phyloP scores from a whole-genome alignment of 2,888 invertebrate genomes.

The Calameuta idolon region DNA sequence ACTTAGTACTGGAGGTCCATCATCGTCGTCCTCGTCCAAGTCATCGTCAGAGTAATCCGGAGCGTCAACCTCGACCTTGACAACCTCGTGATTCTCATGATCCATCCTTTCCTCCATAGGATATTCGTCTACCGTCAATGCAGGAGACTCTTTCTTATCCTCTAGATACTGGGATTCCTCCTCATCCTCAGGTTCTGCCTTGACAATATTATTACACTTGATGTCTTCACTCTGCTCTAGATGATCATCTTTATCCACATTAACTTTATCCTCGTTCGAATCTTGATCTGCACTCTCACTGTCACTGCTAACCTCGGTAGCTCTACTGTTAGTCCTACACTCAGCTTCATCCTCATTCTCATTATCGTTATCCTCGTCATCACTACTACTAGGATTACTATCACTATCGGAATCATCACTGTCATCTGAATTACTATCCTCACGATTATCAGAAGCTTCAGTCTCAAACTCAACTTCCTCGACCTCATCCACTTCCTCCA shows the following conservation, averaged over 20 bases:
- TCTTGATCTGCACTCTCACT: conserved; percentile 32
- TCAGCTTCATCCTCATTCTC: conserved; percentile 35
- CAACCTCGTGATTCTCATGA: not conserved
- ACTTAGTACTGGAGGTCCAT: conserved; percentile 60
- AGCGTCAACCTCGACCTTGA: not conserved
- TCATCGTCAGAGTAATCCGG: not conserved
- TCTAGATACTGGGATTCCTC: conserved; percentile 12
- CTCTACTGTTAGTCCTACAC: conserved; percentile 41
- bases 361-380: conserved; percentile 37
- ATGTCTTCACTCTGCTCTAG: conserved; percentile 30
- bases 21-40: conserved; percentile 53
- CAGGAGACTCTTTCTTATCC: not conserved
- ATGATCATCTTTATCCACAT: conserved; percentile 25
- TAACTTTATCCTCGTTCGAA: conserved; percentile 30
- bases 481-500: conserved; percentile 26
- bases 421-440: conserved; percentile 41
- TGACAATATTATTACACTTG: conserved; percentile 14
- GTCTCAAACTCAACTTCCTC: conserved; percentile 44
- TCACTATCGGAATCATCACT: conserved; percentile 39
- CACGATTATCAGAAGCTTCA: conserved; percentile 39
- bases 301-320: conserved; percentile 33
- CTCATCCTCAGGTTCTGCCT: conserved; percentile 22
- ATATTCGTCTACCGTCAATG: not conserved
- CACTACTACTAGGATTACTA: conserved; percentile 39
- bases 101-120: not conserved